Conservation (phyloP, 2,113 vertebrate species). For the Lophotis ruficrista region DNA sequence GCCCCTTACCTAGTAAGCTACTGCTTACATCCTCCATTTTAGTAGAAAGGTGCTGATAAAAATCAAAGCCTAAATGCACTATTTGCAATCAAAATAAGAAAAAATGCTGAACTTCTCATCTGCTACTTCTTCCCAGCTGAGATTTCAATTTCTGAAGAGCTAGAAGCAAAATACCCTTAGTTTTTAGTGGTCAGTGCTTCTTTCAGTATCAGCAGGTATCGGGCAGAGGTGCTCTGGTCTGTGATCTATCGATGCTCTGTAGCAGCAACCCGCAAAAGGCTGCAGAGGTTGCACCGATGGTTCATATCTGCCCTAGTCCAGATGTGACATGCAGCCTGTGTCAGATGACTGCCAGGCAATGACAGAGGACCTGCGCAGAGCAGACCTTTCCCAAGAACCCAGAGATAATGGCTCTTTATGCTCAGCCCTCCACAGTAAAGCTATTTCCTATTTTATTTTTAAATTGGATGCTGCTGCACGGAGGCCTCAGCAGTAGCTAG, state of each 20-base stretch:
- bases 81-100: not conserved
- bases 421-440: not conserved
- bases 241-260: fast-evolving
- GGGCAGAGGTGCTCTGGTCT: not conserved
- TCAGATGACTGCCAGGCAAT: not conserved
- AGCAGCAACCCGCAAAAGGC: not conserved
- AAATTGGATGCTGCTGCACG: not conserved
- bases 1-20: not conserved
- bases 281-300: not conserved
- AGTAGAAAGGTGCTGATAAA: not conserved
- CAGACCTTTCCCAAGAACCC: not conserved
- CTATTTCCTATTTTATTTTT: not conserved
- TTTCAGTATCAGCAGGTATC: not conserved
- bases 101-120: not conserved
- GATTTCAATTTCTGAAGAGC: not conserved
- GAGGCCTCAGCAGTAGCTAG: not conserved
- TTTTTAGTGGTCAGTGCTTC: not conserved
- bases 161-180: not conserved
- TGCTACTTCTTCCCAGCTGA: not conserved
- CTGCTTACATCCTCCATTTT: not conserved
- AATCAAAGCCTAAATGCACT: not conserved
- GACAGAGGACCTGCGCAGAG: not conserved
- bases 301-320: not conserved
- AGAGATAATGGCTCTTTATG: not conserved
- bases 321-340: not conserved